Conservation (phyloP, 2,888 invertebrate species). For the Stenoptilia bipunctidactyla region DNA sequence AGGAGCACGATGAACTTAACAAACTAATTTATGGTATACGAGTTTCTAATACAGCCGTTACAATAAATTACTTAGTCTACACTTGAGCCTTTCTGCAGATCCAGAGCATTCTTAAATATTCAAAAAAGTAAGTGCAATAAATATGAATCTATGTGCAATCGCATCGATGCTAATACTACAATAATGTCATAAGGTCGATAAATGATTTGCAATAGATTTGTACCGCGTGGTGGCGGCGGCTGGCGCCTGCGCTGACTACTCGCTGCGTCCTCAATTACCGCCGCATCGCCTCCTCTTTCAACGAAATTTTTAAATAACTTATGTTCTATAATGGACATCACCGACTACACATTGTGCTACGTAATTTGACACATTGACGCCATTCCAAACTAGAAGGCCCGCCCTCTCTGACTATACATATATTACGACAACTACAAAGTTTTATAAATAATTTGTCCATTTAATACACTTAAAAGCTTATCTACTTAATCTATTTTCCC, state of each 20-base stretch:
- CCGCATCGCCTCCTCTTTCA: constrained; percentile 50
- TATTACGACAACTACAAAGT: constrained; percentile 28
- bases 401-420: constrained; percentile 16
- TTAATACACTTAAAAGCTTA: constrained; percentile 37
- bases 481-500: neutral
- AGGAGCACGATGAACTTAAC: neutral
- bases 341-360: constrained; percentile 30
- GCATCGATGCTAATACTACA: constrained; percentile 28
- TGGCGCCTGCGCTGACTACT: constrained; percentile 60
- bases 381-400: constrained; percentile 9
- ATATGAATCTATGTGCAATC: constrained; percentile 47
- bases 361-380: constrained; percentile 41
- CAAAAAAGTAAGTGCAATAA: constrained; percentile 38
- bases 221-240: constrained; percentile 31
- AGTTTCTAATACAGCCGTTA: constrained; percentile 4
- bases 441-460: constrained; percentile 64
- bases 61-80: constrained; percentile 30
- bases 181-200: constrained; percentile 32
- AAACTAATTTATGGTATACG: neutral
- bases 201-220: constrained; percentile 53
- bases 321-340: constrained; percentile 39
- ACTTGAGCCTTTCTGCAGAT: constrained; percentile 27
- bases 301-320: constrained; percentile 68
- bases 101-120: constrained; percentile 10
- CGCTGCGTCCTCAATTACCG: constrained; percentile 56